phyloP scores from a whole-genome alignment of 2,113 vertebrate species.

The Planiliza haematocheilus region DNA sequence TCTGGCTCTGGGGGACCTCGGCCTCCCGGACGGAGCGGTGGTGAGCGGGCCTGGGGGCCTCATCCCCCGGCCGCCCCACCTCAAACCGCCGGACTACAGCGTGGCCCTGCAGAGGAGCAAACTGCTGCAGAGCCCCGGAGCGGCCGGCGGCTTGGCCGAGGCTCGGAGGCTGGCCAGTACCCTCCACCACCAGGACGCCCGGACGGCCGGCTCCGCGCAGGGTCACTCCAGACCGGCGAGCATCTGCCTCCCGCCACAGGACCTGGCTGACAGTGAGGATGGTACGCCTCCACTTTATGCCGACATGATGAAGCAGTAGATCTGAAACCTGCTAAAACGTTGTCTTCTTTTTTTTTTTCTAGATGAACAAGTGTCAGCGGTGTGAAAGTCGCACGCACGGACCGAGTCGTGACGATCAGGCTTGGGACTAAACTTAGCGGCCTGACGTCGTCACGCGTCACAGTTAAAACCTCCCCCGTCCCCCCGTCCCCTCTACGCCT shows the following conservation, averaged over 20 bases:
- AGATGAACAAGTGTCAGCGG: constrained; percentile 97
- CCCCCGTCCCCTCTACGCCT: constrained; percentile 11
- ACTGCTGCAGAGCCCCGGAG: constrained; percentile 87
- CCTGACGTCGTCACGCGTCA: constrained; percentile 16
- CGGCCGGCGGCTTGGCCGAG: constrained; percentile 82
- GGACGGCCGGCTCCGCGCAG: constrained; percentile 70
- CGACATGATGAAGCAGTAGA: no score
- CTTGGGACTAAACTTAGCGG: constrained; percentile 40
- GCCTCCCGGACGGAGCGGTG: constrained; percentile 63
- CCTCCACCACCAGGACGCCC: constrained; percentile 56
- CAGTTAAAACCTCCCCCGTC: constrained; percentile 72
- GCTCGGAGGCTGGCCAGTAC: constrained; percentile 78
- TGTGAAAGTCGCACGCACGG: constrained; percentile 67
- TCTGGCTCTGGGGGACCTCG: constrained; percentile 92
- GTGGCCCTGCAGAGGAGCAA: constrained; percentile 98
- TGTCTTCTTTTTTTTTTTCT: constrained; percentile 68
- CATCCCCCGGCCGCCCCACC: constrained; percentile 84
- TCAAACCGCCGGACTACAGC: constrained; percentile 96
- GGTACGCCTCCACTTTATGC: constrained; percentile 81
- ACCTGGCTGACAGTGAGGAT: constrained; percentile 90
- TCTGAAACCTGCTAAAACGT: no score
- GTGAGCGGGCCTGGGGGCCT: constrained; percentile 80
- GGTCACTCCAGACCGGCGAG: constrained; percentile 75
- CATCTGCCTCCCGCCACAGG: constrained; percentile 63
- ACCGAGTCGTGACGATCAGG: constrained; percentile 17